Percentiles rank a stretch among this genome's conserved stretches.
Evolutionary conservation across 2,888 invertebrate genomes (phyloP).

Genomic region (Encarsia formosa): DNA sequence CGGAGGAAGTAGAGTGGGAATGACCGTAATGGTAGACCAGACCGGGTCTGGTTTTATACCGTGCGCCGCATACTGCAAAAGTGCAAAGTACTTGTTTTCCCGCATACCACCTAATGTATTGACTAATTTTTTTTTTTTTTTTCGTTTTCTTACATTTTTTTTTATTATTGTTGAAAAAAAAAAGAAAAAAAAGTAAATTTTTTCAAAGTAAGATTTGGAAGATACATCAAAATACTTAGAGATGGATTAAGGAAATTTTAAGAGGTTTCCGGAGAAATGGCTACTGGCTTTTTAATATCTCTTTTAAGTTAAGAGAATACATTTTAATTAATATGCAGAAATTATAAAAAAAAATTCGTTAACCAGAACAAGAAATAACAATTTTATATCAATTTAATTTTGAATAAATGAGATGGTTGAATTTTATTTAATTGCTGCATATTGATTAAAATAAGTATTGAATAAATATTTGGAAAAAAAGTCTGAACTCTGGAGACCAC

Average conservation of each 20-base stretch:
- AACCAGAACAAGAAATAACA: no score
- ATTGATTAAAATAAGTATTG: no score
- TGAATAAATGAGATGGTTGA: no score
- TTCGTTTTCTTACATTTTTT: constrained; percentile 15
- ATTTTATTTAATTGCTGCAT: no score
- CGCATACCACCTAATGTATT: constrained; percentile 49
- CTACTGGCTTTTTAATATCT: neutral
- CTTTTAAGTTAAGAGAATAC: no score
- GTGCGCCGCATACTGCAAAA: constrained; percentile 85
- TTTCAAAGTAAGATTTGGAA: neutral
- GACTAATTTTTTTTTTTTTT: constrained; percentile 36
- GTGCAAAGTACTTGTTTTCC: constrained; percentile 51
- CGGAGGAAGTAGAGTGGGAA: constrained; percentile 64
- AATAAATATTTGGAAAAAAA: no score
- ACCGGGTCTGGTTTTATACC: constrained; percentile 94
- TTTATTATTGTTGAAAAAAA: constrained; percentile 14
- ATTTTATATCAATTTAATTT: no score
- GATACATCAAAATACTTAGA: constrained; percentile 8
- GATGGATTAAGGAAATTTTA: neutral
- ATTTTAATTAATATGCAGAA: no score
- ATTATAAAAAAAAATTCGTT: no score
- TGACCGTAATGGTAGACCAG: constrained; percentile 94
- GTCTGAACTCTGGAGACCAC: constrained; percentile 4
- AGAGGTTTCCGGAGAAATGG: constrained; percentile 1
- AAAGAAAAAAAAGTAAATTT: constrained; percentile 8